Evolutionary conservation across 2,113 vertebrate genomes (phyloP), one percentile per base, ranked within the genome.

Genomic region (Ramphastos sulfuratus): DNA sequence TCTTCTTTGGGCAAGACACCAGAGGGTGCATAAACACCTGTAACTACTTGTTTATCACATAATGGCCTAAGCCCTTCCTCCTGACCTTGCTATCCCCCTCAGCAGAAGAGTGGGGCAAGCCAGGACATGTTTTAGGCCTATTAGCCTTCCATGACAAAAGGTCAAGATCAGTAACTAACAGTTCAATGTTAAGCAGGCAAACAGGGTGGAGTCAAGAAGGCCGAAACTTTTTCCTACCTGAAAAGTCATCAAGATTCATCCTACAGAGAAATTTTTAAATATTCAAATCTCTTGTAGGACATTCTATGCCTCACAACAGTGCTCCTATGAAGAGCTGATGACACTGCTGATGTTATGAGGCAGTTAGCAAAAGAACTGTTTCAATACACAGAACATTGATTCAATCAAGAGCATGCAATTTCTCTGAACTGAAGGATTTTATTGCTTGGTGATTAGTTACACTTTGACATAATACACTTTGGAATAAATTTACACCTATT

Each of bases 391-490:
- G 58, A 46, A 73, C 35, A 74, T 11, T 35, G 64, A 73, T 42
- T 24, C 8, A 60, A 8, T 30, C 15, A 72, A 56, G 54, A 87
- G 48, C 13, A 24, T 39, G 16, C 76, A 52, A 10, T 63, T 33
- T 72, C 75, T 87, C 65, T n/a, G 52, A 95, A 90, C 35, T 78
- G 69, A 33, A 33, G 81, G 94, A 70, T 94, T 97, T 97, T 96
- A 97, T 97, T 97, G 90, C 72, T 88, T 37, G 0, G 5, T 89
- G 91, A 92, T 91, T 97, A 92, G 87, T 95, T 94, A 84, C 30
- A 75, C 18, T 85, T 94, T 67, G 67, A 94, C 80, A 82, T 58
- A 77, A 91, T 39, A 77, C 60, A 86, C 78, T 92, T 85, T 1
- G 5, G 73, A 48, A 94, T 60, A 90, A 94, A 94, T 56, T 76